Base-by-base conservation (phyloP, 2,888 invertebrate species). In the Pharmacophagus antenor region DNA sequence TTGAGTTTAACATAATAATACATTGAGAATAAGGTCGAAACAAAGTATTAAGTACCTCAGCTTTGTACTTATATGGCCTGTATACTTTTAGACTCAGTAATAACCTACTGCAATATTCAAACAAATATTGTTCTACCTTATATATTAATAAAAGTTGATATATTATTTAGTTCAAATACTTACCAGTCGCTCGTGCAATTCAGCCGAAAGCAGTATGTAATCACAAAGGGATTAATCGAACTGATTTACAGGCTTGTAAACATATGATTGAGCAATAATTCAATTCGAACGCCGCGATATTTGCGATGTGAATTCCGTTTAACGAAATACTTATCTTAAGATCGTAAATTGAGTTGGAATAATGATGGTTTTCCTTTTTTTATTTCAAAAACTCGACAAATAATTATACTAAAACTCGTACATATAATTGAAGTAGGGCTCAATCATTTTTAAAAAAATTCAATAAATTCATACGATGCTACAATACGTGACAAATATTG, bases 221-320 rank as follows among this genome's bases (percentile, higher is more conserved):
- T 63, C 58, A 62, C 64, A 65, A 63, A 63, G 63, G 64, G 61
- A 63, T 63, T 62, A 62, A 65, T 62, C 58, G 51, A 62, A 50
- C 59, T 65, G 57, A 63, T 65, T 55, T 57, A 44, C 46, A 47
- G 42, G 42, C 55, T 56, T 61, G 55, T 61, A 63, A 63, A 62
- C 61, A 63, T 64, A 61, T 60, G 57, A 63, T 58, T 63, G 58
- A 63, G 49, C 62, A 62, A 56, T 65, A 62, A 63, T 56, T 63
- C 59, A 59, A 62, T 56, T 46, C 46, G 55, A 60, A 58, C 58
- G 57, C 61, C 48, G 15, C 51, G 44, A 61, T 48, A 48, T 57
- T 62, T 41, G 62, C 50, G 49, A 52, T 61, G 51, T 27, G 58
- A 41, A 58, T 57, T 53, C 27, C 22, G 20, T 56, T 54, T 31